phyloP scores from a whole-genome alignment of 2,113 vertebrate genomes.

The Zosterops hypoxanthus region DNA sequence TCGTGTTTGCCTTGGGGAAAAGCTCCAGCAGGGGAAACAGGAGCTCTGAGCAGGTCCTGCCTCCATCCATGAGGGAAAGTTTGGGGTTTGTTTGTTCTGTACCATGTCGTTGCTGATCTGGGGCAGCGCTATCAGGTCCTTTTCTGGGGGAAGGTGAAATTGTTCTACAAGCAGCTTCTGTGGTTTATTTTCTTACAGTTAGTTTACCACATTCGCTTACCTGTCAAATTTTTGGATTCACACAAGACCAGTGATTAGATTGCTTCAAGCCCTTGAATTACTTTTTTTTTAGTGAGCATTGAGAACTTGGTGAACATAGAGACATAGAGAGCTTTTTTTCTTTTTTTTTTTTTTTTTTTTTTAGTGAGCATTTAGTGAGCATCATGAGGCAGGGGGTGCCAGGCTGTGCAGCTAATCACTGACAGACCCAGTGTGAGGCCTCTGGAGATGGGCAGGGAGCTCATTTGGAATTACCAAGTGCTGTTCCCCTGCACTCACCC shows the following conservation, averaged over 20 bases:
- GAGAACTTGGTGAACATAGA: no score
- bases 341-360: no score
- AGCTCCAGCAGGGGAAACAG: neutral
- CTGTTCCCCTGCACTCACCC: neutral
- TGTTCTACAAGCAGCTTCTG: neutral
- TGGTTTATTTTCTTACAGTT: neutral
- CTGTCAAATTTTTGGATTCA: neutral
- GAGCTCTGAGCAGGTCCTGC: neutral
- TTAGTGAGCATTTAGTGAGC: neutral
- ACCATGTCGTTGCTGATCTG: neutral
- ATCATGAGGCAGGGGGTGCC: neutral
- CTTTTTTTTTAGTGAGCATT: no score
- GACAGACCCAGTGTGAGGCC: neutral
- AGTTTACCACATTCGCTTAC: neutral
- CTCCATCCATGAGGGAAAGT: rapidly evolving
- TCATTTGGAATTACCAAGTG: neutral
- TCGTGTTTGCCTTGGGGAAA: no score
- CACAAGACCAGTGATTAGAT: neutral
- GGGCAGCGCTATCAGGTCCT: neutral
- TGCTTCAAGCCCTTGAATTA: neutral
- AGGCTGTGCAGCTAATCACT: neutral
- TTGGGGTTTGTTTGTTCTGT: neutral
- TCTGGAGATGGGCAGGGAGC: neutral
- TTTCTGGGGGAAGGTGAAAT: neutral
- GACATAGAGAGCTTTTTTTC: no score